These are phyloP conservation scores for Clinocottus analis DNA, from an alignment of 2,113 vertebrate genomes.

Conservation along the genomic window DNA sequence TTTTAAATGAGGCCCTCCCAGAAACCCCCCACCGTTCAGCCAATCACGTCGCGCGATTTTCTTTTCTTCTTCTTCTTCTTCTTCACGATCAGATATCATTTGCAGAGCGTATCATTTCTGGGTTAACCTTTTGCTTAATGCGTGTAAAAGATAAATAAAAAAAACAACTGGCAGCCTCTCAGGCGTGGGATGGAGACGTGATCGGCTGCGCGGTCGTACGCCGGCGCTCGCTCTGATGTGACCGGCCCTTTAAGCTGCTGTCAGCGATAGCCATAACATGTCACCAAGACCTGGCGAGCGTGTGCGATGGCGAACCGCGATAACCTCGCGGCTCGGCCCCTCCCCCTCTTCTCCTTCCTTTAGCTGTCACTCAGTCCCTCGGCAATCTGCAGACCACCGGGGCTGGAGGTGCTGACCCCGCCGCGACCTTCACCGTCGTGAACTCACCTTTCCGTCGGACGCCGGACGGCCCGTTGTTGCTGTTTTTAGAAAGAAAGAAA, in stretches of 20 bases:
- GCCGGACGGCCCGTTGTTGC: not conserved
- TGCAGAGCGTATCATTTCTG: conserved; percentile 61
- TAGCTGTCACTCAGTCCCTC: conserved; percentile 63
- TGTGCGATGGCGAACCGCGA: conserved; percentile 59
- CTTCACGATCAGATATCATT: conserved; percentile 59
- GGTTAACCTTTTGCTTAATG: conserved; percentile 24
- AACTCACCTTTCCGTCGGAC: conserved; percentile 41
- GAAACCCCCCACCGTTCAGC: conserved; percentile 11
- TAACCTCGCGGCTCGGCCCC: conserved; percentile 51
- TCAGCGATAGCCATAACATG: conserved; percentile 80
- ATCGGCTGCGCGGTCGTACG: too few relatives aligned
- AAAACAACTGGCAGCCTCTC: too few relatives aligned
- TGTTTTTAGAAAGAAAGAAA: not conserved
- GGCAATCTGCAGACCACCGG: conserved; percentile 74
- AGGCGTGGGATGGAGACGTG: not conserved
- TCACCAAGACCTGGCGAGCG: conserved; percentile 58
- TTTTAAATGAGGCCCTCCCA: conserved; percentile 33
- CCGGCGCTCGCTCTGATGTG: conserved; percentile 69
- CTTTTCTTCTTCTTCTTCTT: too few relatives aligned
- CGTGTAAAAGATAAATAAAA: not conserved
- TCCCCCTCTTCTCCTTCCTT: not conserved
- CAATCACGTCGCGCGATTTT: conserved; percentile 7
- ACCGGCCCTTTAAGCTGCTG: conserved; percentile 61
- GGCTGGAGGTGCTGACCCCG: conserved; percentile 62
- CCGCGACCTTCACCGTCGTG: conserved; percentile 67